Conservation (phyloP, 2,888 invertebrate genomes). For the Euplagia quadripunctaria region DNA sequence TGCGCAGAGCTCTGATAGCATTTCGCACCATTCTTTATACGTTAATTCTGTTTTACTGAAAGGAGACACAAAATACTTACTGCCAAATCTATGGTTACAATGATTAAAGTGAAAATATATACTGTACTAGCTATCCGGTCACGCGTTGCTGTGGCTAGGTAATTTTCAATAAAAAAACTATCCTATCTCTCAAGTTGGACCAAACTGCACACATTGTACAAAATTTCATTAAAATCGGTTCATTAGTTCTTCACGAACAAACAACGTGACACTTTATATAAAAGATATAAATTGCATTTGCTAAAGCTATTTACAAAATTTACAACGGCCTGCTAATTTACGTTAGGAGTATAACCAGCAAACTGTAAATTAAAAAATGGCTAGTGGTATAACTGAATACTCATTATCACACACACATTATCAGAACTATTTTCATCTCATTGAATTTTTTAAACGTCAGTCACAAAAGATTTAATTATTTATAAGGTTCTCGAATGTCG, state of each 20-base stretch:
- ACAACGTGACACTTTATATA: too few relatives aligned
- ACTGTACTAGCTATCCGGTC: not conserved
- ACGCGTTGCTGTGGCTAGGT: too few relatives aligned
- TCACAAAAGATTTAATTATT: too few relatives aligned
- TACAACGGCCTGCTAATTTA: not conserved
- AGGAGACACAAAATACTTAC: constrained; percentile 26
- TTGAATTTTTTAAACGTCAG: not conserved
- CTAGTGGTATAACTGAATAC: not conserved
- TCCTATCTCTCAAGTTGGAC: too few relatives aligned
- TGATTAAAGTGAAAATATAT: not conserved
- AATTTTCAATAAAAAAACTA: too few relatives aligned
- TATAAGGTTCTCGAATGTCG: too few relatives aligned
- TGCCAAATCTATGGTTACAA: not conserved
- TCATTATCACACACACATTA: not conserved
- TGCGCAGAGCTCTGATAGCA: constrained; percentile 65
- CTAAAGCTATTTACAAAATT: not conserved
- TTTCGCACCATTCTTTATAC: constrained; percentile 71
- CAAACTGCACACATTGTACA: too few relatives aligned
- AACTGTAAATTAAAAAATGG: not conserved
- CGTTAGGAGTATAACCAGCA: not conserved
- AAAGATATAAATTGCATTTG: not conserved
- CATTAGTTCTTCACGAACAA: too few relatives aligned
- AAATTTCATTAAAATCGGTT: too few relatives aligned
- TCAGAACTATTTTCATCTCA: not conserved
- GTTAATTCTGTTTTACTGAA: constrained; percentile 73